Evolutionary conservation across 2,888 invertebrate species (phyloP).

Genomic region (Ichneumon xanthorius): DNA sequence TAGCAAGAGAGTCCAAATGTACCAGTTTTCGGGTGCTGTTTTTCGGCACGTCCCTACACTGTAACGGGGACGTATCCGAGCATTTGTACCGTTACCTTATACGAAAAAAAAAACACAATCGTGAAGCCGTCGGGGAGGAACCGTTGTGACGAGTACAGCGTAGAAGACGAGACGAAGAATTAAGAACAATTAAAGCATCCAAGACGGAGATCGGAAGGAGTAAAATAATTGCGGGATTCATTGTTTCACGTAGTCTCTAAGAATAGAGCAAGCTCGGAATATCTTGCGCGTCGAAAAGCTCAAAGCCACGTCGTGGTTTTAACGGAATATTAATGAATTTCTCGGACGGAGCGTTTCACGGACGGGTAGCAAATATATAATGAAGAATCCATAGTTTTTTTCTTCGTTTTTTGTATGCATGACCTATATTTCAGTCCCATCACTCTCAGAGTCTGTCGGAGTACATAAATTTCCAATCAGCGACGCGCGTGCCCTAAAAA

Average conservation of each 20-base stretch:
- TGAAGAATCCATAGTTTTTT: slow-evolving; percentile 35
- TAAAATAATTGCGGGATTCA: slow-evolving; percentile 7
- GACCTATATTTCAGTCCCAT: slow-evolving; percentile 45
- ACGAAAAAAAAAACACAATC: no score
- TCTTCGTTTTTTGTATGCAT: slow-evolving; percentile 3
- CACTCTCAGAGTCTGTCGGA: slow-evolving; percentile 11
- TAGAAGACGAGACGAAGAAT: background rate
- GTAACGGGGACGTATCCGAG: no score
- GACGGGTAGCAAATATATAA: slow-evolving; percentile 29
- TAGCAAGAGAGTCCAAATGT: no score
- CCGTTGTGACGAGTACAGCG: no score
- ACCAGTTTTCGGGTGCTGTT: no score
- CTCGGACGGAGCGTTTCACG: background rate
- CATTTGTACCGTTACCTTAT: no score
- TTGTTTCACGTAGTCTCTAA: slow-evolving; percentile 20
- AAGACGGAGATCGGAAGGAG: background rate
- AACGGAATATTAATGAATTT: slow-evolving; percentile 22
- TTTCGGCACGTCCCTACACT: no score
- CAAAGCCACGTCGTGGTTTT: background rate
- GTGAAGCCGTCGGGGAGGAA: no score
- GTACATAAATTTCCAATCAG: slow-evolving; percentile 7
- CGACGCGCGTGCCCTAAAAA: no score
- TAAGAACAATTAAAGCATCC: background rate
- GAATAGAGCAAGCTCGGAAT: slow-evolving; percentile 27
- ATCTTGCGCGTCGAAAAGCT: background rate